Base-by-base conservation (phyloP, 2,888 invertebrate species). In the Dicyrtoma fusca region DNA sequence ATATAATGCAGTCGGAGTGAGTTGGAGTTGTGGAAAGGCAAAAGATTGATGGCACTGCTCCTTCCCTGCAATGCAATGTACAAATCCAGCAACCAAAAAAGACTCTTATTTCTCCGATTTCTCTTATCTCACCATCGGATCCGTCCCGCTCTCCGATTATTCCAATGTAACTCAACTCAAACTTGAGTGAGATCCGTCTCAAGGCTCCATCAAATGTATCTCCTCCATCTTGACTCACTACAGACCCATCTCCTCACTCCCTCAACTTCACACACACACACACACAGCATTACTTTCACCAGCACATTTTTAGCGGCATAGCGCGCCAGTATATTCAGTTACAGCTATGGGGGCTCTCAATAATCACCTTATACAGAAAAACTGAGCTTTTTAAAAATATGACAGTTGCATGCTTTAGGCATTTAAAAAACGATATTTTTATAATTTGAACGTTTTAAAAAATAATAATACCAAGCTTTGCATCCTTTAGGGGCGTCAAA, bases 11-110 rank as follows among this genome's bases (percentile, higher is more conserved):
- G 23, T 21, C 8, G 1, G 25, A 57, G 65, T 21, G 64, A 49
- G 45, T 19, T 1, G 45, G 45, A 65, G 26, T 65, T 65, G 65
- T 65, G 34, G 65, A 65, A 51, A 65, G 53, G 65, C 49, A 25
- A 69, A 69, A 69, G 69, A 69, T 69, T 69, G 69, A 69, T 69
- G 69, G 61, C 69, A 57, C n/a, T 61, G 69, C 59, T 69, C 49
- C 59, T 61, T 49, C 61, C 49, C 69, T 69, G 59, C 61, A 69
- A 61, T 69, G 59, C 61, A 69, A 61, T 69, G 61, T 69, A 69
- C 61, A 47, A 69, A 69, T 69, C 69, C 69, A 17, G 17, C 47
- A 26, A 59, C 59, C 57, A 69, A 59, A 69, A n/a, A 69, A 26
- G 57, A 45, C 47, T 69, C 69, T 61, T 61, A 69, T 69, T 69